These are phyloP conservation scores for Stictonetta naevosa DNA, from an alignment of 2,113 vertebrate genomes.

Conservation along the genomic window DNA sequence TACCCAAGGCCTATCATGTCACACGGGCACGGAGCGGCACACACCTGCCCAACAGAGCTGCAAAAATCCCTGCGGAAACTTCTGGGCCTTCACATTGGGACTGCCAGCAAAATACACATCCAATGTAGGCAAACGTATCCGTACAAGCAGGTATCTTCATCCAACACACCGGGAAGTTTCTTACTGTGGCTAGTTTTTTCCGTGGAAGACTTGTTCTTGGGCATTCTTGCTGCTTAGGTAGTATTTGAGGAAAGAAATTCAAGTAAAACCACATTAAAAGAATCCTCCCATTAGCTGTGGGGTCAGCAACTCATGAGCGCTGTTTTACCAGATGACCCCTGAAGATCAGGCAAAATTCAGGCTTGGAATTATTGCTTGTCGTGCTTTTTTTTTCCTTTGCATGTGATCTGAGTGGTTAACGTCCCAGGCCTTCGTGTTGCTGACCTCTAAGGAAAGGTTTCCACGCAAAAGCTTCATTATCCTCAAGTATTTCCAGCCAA, in stretches of 20 bases:
- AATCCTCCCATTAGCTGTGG: background rate
- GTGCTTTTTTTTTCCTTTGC: background rate
- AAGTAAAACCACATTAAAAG: background rate
- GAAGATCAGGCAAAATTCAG: background rate
- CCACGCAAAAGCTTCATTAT: background rate
- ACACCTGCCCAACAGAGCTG: background rate
- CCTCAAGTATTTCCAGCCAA: background rate
- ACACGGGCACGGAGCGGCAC: accelerated
- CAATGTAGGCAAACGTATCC: accelerated
- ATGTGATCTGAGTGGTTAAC: accelerated
- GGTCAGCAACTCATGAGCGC: background rate
- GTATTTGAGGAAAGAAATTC: background rate
- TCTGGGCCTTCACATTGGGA: background rate
- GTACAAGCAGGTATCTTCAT: background rate
- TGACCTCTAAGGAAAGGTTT: background rate
- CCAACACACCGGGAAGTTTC: background rate
- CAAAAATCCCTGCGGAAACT: background rate
- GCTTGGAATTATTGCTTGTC: background rate
- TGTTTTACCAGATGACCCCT: background rate
- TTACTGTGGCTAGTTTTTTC: background rate
- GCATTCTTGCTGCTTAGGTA: background rate
- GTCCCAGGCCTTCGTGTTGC: accelerated
- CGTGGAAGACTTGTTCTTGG: background rate
- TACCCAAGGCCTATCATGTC: accelerated
- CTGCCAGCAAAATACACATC: background rate